A percentile compares a stretch with the other conserved stretches of the same genome.
These are phyloP conservation scores for Balearica regulorum DNA, from an alignment of 2,797 vertebrate genomes.

Conservation along the genomic window DNA sequence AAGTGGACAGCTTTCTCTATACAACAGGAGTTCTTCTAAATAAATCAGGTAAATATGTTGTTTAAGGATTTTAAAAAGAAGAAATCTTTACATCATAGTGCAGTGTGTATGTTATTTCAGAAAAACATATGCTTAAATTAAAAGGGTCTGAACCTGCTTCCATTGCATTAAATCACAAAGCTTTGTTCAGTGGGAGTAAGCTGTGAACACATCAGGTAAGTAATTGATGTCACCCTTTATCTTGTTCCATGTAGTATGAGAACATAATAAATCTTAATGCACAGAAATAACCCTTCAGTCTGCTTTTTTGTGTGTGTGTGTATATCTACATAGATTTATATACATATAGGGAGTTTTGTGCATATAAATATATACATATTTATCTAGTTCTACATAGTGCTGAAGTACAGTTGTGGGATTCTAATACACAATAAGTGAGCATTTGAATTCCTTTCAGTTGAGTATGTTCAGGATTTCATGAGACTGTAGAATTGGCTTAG, in stretches of 20 bases:
- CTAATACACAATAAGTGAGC: too few relatives aligned
- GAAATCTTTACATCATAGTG: neutral
- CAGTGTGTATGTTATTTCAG: neutral
- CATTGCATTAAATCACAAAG: neutral
- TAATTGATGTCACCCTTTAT: neutral
- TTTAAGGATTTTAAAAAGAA: neutral
- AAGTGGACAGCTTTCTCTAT: conserved; percentile 71
- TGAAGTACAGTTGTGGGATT: too few relatives aligned
- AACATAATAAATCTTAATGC: neutral
- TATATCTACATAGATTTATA: too few relatives aligned
- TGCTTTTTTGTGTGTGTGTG: neutral
- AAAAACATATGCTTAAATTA: neutral
- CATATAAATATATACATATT: too few relatives aligned
- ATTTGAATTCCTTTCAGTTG: too few relatives aligned
- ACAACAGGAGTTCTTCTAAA: conserved; percentile 78
- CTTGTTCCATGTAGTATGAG: neutral
- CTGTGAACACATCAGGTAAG: neutral
- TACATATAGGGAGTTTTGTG: too few relatives aligned
- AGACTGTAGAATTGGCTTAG: neutral
- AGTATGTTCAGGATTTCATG: neutral
- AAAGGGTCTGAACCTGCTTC: neutral
- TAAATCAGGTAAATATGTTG: conserved; percentile 73
- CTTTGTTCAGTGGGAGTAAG: neutral
- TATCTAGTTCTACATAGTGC: too few relatives aligned
- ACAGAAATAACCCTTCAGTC: neutral